A percentile compares a stretch with the other conserved stretches of the same genome.
Evolutionary conservation across 2,797 vertebrate species (phyloP).

Genomic region (Melanogrammus aeglefinus): DNA sequence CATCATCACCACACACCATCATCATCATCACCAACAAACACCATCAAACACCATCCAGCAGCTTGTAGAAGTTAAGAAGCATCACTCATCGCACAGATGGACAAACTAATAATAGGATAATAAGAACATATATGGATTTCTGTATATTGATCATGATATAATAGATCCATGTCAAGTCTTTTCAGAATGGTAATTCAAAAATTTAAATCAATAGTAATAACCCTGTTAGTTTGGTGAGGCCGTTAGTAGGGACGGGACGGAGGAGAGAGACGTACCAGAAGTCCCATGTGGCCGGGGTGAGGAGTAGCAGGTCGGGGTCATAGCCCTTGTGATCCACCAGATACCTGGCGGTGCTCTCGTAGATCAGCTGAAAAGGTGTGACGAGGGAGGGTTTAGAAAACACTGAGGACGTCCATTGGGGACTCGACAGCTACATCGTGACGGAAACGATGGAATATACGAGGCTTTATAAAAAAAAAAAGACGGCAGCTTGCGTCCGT

Average conservation of each 20-base stretch:
- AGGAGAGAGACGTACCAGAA: slow-evolving; percentile 83
- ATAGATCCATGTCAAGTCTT: not conserved
- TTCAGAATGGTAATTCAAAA: not conserved
- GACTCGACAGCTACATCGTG: not conserved
- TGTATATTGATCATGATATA: not conserved
- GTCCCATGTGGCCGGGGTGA: slow-evolving; percentile 85
- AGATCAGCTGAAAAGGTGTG: slow-evolving; percentile 82
- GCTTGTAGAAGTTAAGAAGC: not conserved
- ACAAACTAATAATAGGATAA: not conserved
- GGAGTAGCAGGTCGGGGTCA: slow-evolving; percentile 82
- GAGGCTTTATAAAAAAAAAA: not conserved
- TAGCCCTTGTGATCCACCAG: slow-evolving; percentile 89
- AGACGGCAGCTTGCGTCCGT: not conserved
- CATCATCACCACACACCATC: no score
- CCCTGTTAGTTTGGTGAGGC: not conserved
- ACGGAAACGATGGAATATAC: not conserved
- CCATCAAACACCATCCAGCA: not conserved
- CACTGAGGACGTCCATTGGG: not conserved
- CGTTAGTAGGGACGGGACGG: not conserved
- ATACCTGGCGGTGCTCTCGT: slow-evolving; percentile 90
- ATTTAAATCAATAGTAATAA: not conserved
- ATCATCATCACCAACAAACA: not conserved
- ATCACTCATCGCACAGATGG: not conserved
- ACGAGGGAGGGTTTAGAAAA: not conserved
- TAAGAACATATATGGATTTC: not conserved